These are phyloP conservation scores for Eulemur coronatus DNA, from an alignment of 2,797 vertebrate genomes.

Conservation along the genomic window DNA sequence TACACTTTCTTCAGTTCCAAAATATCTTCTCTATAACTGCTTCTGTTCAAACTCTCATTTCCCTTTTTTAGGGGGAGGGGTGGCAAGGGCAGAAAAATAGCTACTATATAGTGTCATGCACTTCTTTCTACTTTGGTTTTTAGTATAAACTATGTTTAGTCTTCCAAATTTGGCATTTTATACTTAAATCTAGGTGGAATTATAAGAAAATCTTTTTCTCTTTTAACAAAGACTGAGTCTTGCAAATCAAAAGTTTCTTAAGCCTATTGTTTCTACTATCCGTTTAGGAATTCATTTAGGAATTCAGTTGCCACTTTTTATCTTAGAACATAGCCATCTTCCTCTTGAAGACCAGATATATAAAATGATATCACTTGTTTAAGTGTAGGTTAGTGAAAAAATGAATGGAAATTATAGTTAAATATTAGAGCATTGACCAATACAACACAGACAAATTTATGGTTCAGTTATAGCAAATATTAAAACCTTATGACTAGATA, in stretches of 20 bases:
- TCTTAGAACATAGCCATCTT: not conserved
- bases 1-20: not conserved
- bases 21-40: slow-evolving; percentile 7
- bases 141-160: not conserved
- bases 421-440: not conserved
- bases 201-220: not conserved
- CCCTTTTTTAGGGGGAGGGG: not conserved
- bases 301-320: not conserved
- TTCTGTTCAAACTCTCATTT: not conserved
- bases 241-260: not conserved
- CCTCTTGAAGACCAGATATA: not conserved
- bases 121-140: not conserved
- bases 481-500: not conserved
- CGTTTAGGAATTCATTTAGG: not conserved
- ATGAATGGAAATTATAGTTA: not conserved
- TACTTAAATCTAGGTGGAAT: not conserved
- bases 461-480: not conserved
- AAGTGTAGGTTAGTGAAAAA: not conserved
- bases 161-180: not conserved
- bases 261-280: not conserved
- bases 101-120: not conserved
- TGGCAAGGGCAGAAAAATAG: not conserved
- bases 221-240: not conserved
- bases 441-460: not conserved
- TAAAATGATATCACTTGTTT: not conserved